phyloP scores from a whole-genome alignment of 2,888 invertebrate genomes.

The Parelbella ahira region DNA sequence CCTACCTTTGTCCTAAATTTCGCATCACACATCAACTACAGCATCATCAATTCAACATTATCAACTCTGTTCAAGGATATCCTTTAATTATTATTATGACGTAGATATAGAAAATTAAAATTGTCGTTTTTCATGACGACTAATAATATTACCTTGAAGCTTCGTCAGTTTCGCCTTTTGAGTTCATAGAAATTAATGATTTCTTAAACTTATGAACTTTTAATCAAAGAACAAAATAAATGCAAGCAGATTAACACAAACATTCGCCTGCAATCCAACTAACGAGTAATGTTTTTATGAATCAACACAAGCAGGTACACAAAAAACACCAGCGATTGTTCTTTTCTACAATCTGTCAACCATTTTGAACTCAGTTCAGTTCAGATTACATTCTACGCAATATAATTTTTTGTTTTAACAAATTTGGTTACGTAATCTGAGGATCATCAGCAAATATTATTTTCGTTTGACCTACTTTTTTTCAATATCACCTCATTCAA shows the following conservation, averaged over 20 bases:
- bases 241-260: conserved; percentile 41
- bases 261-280: conserved; percentile 42
- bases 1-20: conserved; percentile 34
- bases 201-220: conserved; percentile 51
- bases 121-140: conserved; percentile 23
- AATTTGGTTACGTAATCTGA: too few species aligned
- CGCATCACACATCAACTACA: conserved; percentile 5
- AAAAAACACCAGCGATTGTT: conserved; percentile 56
- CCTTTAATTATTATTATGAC: conserved; percentile 17
- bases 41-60: conserved; percentile 4
- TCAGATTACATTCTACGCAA: conserved; percentile 37
- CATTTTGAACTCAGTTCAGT: conserved; percentile 55
- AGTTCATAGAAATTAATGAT: conserved; percentile 77
- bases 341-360: conserved; percentile 60
- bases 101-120: conserved; percentile 17
- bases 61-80: conserved; percentile 14
- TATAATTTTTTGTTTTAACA: too few species aligned
- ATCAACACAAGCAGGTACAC: conserved; percentile 48
- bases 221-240: conserved; percentile 51
- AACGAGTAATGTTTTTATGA: conserved; percentile 37
- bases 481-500: too few species aligned
- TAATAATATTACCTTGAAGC: conserved; percentile 73
- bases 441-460: too few species aligned
- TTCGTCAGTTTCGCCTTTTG: conserved; percentile 78
- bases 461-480: too few species aligned